These are phyloP conservation scores for Sitobion miscanthi DNA, from an alignment of 1,140 invertebrate genomes.

Conservation along the genomic window DNA sequence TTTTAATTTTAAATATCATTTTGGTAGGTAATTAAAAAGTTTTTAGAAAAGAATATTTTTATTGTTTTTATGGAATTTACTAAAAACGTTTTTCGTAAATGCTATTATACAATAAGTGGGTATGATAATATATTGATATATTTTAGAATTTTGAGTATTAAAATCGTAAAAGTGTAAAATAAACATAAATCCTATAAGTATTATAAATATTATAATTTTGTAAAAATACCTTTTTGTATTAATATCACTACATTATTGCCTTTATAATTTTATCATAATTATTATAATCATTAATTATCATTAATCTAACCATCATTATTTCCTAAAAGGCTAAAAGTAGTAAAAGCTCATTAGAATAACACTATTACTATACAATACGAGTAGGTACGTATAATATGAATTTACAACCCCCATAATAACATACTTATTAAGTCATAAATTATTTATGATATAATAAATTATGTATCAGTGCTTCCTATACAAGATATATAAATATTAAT, in stretches of 20 bases:
- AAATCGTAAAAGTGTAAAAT: neutral
- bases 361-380: neutral
- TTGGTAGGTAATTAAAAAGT: neutral
- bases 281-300: neutral
- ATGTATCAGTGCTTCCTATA: neutral
- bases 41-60: neutral
- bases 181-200: neutral
- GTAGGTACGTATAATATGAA: neutral
- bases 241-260: neutral
- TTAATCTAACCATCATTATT: neutral
- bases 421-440: conserved; percentile 13
- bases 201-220: conserved; percentile 14
- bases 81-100: neutral
- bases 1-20: neutral
- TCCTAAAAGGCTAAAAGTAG: neutral
- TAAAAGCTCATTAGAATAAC: neutral
- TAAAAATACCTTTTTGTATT: neutral
- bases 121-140: neutral
- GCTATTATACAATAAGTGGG: neutral
- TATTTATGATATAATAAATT: conserved; percentile 20
- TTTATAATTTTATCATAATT: neutral
- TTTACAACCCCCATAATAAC: neutral
- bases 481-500: neutral
- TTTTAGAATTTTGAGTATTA: neutral
- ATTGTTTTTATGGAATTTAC: neutral